These are phyloP conservation scores for Gobionotothen gibberifrons DNA, from an alignment of 2,797 vertebrate species.

Conservation along the genomic window DNA sequence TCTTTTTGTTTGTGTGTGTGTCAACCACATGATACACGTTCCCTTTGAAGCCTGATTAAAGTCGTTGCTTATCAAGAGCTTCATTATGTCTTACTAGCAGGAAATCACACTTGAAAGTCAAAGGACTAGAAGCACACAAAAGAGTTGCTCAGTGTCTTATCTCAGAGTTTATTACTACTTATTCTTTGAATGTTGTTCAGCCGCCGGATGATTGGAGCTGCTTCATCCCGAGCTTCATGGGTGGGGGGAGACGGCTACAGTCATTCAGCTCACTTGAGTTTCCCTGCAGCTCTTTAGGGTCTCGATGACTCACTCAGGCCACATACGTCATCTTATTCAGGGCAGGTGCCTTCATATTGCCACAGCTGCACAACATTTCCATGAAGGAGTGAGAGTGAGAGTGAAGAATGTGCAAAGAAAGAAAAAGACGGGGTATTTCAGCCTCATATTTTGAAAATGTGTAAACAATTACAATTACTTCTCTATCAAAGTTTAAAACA, in stretches of 20 bases:
- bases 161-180: slow-evolving; percentile 45
- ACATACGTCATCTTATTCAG: slow-evolving; percentile 66
- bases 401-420: neutral
- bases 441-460: neutral
- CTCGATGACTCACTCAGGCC: slow-evolving; percentile 66
- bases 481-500: neutral
- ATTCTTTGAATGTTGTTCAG: slow-evolving; percentile 40
- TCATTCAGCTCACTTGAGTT: slow-evolving; percentile 47
- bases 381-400: slow-evolving; percentile 3
- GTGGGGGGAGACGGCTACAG: slow-evolving; percentile 16
- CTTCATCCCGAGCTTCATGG: slow-evolving; percentile 41
- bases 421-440: neutral
- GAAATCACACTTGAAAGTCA: slow-evolving; percentile 68
- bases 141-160: slow-evolving; percentile 40
- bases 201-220: slow-evolving; percentile 32
- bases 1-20: slow-evolving; percentile 6
- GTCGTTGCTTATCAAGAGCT: slow-evolving; percentile 46
- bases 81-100: slow-evolving; percentile 39
- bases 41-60: slow-evolving; percentile 68
- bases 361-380: slow-evolving; percentile 41
- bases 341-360: slow-evolving; percentile 41
- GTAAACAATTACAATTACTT: neutral
- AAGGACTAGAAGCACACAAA: slow-evolving; percentile 46
- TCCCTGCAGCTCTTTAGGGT: slow-evolving; percentile 46
- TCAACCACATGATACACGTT: slow-evolving; percentile 16